Conservation (phyloP, 2,113 vertebrate species). For the Tyrannus savana region DNA sequence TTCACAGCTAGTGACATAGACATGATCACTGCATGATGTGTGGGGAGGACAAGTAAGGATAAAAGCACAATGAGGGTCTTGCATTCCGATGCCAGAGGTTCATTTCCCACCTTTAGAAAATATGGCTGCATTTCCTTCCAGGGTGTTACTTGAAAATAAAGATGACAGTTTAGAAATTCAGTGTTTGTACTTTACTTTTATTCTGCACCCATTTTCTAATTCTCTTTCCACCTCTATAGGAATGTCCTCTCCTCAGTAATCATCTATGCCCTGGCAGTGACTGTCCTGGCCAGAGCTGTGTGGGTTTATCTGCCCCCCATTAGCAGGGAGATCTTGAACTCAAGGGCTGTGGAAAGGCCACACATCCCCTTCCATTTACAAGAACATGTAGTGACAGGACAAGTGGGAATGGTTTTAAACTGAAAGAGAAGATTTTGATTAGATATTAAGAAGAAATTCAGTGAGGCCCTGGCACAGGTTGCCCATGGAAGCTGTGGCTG, state of each 20-base stretch:
- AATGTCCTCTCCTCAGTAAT: background rate
- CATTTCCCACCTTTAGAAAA: background rate
- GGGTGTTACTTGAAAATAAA: background rate
- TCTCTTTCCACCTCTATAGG: background rate
- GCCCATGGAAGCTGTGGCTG: background rate
- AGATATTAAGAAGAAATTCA: background rate
- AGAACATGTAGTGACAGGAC: background rate
- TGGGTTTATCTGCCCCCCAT: background rate
- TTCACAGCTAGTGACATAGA: background rate
- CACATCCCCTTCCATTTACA: background rate
- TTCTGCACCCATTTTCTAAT: background rate
- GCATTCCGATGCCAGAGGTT: background rate
- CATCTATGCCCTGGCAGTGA: background rate
- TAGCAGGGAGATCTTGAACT: background rate
- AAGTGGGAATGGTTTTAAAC: background rate
- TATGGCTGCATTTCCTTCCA: background rate
- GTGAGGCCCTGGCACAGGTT: background rate
- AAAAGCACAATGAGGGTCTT: background rate
- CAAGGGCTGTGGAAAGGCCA: background rate
- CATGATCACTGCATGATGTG: background rate
- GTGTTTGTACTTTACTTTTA: background rate
- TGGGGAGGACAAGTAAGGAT: background rate
- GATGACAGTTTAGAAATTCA: background rate
- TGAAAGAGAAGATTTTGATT: background rate
- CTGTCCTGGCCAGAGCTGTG: background rate